Evolutionary conservation across 2,888 invertebrate genomes (phyloP).

Genomic region (Ligdia adustata): DNA sequence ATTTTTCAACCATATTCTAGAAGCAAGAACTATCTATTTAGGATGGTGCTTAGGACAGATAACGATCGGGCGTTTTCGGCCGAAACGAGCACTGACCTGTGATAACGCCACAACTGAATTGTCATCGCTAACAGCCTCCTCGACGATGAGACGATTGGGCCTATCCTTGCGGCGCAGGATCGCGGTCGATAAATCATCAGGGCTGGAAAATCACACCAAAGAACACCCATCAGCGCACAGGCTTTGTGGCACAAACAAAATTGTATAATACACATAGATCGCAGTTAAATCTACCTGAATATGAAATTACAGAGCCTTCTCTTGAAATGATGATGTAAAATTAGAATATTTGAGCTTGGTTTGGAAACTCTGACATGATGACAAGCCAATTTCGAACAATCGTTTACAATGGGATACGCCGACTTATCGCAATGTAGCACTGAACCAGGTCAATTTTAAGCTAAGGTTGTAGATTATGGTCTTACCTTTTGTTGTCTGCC

Average conservation of each 20-base stretch:
- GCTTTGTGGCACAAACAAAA: too few relatives aligned
- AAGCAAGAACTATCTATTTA: too few relatives aligned
- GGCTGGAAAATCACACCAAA: slow-evolving; percentile 71
- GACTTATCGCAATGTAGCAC: slow-evolving; percentile 30
- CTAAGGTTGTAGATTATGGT: slow-evolving; percentile 15
- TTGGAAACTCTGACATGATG: slow-evolving; percentile 75
- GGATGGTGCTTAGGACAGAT: slow-evolving; percentile 9
- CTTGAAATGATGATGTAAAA: slow-evolving; percentile 40
- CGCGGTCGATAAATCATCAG: slow-evolving; percentile 98
- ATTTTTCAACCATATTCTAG: too few relatives aligned
- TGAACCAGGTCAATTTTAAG: not conserved
- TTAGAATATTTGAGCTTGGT: slow-evolving; percentile 40
- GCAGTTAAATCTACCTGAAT: not conserved
- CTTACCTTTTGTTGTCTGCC: slow-evolving; percentile 84
- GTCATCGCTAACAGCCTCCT: slow-evolving; percentile 99
- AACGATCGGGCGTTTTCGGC: not conserved
- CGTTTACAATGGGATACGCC: slow-evolving; percentile 46
- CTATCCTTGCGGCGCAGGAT: slow-evolving; percentile 98
- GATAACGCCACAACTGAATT: slow-evolving; percentile 99
- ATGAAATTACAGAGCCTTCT: slow-evolving; percentile 5
- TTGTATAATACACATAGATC: too few relatives aligned
- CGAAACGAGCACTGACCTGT: slow-evolving; percentile 85
- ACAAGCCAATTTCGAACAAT: slow-evolving; percentile 79
- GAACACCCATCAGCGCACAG: slow-evolving; percentile 34
- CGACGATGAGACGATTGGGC: slow-evolving; percentile 98